These are phyloP conservation scores for Scophthalmus maximus DNA, from an alignment of 2,113 vertebrate genomes.

Conservation along the genomic window DNA sequence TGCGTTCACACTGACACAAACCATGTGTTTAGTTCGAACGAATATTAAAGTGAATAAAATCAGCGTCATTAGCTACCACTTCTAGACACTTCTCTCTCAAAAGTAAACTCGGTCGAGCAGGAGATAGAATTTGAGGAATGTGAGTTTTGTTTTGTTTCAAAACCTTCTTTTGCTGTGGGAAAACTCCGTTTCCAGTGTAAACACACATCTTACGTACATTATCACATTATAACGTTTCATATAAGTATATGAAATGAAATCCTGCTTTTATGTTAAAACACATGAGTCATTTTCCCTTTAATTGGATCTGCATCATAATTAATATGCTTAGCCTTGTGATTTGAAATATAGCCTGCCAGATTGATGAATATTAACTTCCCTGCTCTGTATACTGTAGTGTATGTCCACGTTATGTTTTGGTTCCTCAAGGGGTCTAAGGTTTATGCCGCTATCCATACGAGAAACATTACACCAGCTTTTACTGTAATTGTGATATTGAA, in stretches of 20 bases:
- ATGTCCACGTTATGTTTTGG: constrained; percentile 58
- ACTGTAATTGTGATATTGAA: constrained; percentile 83
- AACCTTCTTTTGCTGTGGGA: constrained; percentile 15
- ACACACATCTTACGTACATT: constrained; percentile 7
- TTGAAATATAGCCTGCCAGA: constrained; percentile 26
- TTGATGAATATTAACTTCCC: constrained; percentile 43
- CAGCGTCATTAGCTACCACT: constrained; percentile 58
- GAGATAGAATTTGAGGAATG: constrained; percentile 54
- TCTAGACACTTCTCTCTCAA: constrained; percentile 41
- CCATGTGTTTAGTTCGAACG: constrained; percentile 62
- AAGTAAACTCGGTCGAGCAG: constrained; percentile 13
- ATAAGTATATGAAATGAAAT: constrained; percentile 13
- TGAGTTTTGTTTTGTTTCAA: constrained; percentile 60
- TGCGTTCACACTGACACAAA: constrained; percentile 64
- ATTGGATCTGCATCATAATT: constrained; percentile 44
- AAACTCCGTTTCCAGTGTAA: constrained; percentile 49
- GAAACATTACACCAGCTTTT: constrained; percentile 81
- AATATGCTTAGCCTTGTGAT: constrained; percentile 11
- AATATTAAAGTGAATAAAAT: constrained; percentile 75
- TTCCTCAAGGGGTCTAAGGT: constrained; percentile 50
- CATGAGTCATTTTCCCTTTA: constrained; percentile 5
- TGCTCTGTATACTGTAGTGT: constrained; percentile 30
- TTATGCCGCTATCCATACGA: constrained; percentile 66
- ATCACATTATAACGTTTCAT: constrained; percentile 13
- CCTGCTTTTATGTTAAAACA: constrained; percentile 16